phyloP scores from a whole-genome alignment of 2,113 vertebrate species.

The Pica pica region DNA sequence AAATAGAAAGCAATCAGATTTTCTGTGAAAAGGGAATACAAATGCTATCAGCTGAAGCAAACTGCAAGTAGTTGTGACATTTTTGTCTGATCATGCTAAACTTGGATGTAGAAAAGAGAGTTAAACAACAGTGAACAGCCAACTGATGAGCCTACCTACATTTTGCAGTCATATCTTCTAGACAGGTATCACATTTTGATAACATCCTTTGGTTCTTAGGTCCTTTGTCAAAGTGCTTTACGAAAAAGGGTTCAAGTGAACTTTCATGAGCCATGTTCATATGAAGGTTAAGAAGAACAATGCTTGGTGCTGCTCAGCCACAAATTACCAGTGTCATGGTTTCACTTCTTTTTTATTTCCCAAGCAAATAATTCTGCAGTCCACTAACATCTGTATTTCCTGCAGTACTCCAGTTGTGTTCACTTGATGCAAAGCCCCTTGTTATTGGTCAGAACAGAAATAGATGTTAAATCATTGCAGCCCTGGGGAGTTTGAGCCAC shows the following conservation, averaged over 20 bases:
- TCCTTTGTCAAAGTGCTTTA: not conserved
- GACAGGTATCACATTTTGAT: not conserved
- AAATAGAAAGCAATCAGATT: not conserved
- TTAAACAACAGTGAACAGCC: not conserved
- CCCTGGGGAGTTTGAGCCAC: not conserved
- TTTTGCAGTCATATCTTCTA: not conserved
- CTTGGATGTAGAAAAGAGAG: not conserved
- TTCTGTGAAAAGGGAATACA: not conserved
- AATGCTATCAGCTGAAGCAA: not conserved
- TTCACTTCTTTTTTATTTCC: not conserved
- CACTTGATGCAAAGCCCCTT: not conserved
- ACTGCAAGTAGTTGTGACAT: not conserved
- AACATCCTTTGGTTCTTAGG: not conserved
- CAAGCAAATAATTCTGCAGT: not conserved
- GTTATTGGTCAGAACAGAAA: not conserved
- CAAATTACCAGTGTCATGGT: not conserved
- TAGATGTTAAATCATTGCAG: not conserved
- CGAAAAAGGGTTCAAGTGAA: not conserved
- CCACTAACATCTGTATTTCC: not conserved
- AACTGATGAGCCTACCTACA: not conserved
- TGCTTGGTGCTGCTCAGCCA: not conserved
- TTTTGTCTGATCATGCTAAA: not conserved
- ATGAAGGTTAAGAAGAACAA: not conserved
- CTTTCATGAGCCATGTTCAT: not conserved
- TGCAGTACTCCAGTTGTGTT: not conserved